phyloP scores from a whole-genome alignment of 1,140 invertebrate species.

The Leptoteleia sp. region DNA sequence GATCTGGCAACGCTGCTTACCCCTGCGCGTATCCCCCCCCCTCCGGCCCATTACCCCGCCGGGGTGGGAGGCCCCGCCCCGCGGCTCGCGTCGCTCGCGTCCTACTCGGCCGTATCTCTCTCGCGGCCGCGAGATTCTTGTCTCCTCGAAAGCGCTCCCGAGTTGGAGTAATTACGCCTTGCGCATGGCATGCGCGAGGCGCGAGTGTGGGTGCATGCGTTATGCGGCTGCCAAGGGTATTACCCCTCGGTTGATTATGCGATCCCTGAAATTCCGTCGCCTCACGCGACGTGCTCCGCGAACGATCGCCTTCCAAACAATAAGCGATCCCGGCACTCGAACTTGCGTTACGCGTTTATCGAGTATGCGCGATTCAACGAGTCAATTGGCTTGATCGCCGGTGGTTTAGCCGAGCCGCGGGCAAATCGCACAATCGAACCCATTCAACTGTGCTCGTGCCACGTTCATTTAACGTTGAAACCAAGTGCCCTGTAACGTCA shows the following conservation, averaged over 20 bases:
- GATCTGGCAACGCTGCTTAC: slow-evolving; percentile 59
- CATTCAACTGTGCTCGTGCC: no score
- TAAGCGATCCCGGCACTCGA: no score
- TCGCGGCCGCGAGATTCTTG: slow-evolving; percentile 52
- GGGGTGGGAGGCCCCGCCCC: not conserved
- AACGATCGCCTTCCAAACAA: no score
- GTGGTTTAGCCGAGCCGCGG: no score
- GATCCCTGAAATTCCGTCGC: slow-evolving; percentile 54
- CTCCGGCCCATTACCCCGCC: slow-evolving; percentile 28
- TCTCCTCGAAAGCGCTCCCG: slow-evolving; percentile 63
- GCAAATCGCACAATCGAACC: no score
- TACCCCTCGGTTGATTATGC: slow-evolving; percentile 58
- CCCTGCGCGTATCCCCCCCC: slow-evolving; percentile 51
- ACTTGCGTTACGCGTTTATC: no score
- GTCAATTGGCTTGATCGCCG: no score
- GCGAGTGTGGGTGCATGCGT: slow-evolving; percentile 62
- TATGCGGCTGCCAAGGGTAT: slow-evolving; percentile 53
- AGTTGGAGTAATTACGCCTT: slow-evolving; percentile 64
- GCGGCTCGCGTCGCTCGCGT: slow-evolving; percentile 20
- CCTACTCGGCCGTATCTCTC: slow-evolving; percentile 28
- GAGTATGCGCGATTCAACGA: no score
- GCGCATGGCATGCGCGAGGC: slow-evolving; percentile 51
- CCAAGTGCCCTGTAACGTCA: no score
- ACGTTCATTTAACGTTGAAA: no score
- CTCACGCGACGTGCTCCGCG: no score